Conservation (phyloP, 2,888 invertebrate genomes). For the Cerceris ruficornis region DNA sequence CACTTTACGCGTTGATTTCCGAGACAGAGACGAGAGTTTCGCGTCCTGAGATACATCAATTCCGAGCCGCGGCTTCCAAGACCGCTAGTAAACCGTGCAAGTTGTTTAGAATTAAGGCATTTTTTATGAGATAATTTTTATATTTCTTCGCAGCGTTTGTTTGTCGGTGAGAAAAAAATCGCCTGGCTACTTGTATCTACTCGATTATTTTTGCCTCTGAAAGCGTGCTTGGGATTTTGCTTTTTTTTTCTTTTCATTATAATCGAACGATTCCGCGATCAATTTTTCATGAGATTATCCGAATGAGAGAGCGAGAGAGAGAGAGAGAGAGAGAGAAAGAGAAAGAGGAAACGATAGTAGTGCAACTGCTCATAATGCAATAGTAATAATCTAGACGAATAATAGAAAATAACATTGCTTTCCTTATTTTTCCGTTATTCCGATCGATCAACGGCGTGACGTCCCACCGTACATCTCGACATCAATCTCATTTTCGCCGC, state of each 20-base stretch:
- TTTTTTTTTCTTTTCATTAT: conserved; percentile 3
- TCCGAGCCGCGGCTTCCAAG: conserved; percentile 47
- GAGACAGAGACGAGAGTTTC: background rate
- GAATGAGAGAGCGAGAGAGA: background rate
- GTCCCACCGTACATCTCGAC: too few relatives aligned
- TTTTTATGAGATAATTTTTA: conserved; percentile 67
- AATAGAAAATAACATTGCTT: background rate
- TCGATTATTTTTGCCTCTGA: conserved; percentile 3
- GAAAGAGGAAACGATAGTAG: background rate
- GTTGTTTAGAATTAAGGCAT: conserved; percentile 63
- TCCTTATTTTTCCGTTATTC: background rate
- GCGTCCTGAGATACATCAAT: background rate
- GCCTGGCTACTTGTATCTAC: conserved; percentile 12
- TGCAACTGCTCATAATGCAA: background rate
- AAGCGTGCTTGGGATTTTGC: conserved; percentile 1
- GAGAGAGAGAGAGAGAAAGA: background rate
- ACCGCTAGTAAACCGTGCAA: conserved; percentile 17
- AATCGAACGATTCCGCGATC: background rate
- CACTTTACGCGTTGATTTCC: background rate
- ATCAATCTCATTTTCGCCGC: background rate
- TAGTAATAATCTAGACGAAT: background rate
- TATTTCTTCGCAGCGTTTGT: conserved; percentile 39
- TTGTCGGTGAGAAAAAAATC: conserved; percentile 1
- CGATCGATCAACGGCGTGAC: background rate
- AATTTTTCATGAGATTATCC: conserved; percentile 1